Evolutionary conservation across 2,797 vertebrate species (phyloP).

Genomic region (Danionella dracula): DNA sequence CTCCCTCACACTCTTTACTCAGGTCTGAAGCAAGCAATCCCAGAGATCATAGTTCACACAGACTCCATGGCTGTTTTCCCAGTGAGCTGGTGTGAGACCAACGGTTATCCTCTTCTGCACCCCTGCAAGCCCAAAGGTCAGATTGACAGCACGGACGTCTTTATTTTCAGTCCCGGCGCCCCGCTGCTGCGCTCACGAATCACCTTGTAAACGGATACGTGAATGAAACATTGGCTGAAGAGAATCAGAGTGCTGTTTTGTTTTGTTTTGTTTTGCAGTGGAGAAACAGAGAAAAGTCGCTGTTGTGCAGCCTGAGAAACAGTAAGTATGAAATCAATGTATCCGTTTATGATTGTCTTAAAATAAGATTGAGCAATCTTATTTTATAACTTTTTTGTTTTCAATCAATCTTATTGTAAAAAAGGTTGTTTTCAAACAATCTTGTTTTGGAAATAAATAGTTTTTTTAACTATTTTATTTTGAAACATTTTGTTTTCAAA

Average conservation of each 20-base stretch:
- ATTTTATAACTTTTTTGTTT: too few relatives aligned
- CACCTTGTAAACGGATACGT: background rate
- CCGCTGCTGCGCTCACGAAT: background rate
- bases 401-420: too few relatives aligned
- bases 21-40: conserved; percentile 88
- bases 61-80: conserved; percentile 97
- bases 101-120: conserved; percentile 86
- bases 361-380: too few relatives aligned
- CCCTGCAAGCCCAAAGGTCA: conserved; percentile 87
- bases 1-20: conserved; percentile 5
- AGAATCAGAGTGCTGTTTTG: background rate
- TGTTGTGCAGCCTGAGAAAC: conserved; percentile 92
- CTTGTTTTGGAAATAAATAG: too few relatives aligned
- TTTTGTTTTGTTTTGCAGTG: conserved; percentile 68
- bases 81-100: conserved; percentile 97
- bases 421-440: too few relatives aligned
- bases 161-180: background rate
- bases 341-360: too few relatives aligned
- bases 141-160: background rate
- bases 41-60: conserved; percentile 87
- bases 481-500: too few relatives aligned
- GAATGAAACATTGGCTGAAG: background rate
- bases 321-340: conserved; percentile 78
- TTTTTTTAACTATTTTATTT: too few relatives aligned
- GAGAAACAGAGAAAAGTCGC: conserved; percentile 89